Evolutionary conservation across 2,797 vertebrate species (phyloP).

Genomic region (Squalus acanthias): DNA sequence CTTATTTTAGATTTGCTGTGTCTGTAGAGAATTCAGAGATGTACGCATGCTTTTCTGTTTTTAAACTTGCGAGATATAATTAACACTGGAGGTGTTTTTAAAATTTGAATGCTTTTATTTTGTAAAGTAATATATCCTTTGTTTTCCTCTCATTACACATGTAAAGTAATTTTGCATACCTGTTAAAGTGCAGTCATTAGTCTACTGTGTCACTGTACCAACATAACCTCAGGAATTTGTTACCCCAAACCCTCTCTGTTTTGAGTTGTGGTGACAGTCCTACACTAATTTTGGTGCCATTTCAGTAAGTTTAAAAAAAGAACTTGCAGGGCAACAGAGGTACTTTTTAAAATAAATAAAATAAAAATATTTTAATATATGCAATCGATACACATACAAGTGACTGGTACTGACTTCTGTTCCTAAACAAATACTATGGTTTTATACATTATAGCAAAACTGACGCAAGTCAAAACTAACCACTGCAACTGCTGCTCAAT

Average conservation of each 20-base stretch:
- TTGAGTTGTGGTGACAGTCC: slow-evolving; percentile 50
- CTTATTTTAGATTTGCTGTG: slow-evolving; percentile 72
- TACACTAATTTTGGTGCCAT: slow-evolving; percentile 63
- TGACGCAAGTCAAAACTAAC: slow-evolving; percentile 7
- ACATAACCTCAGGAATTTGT: slow-evolving; percentile 87
- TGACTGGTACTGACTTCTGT: slow-evolving; percentile 35
- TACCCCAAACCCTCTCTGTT: slow-evolving; percentile 56
- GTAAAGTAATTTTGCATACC: slow-evolving; percentile 48
- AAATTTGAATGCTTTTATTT: slow-evolving; percentile 49
- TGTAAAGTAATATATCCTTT: slow-evolving; percentile 43
- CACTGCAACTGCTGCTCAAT: slow-evolving; percentile 30
- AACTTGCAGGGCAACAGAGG: slow-evolving; percentile 22
- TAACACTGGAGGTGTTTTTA: slow-evolving; percentile 68
- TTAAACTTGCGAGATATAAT: slow-evolving; percentile 56
- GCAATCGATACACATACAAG: slow-evolving; percentile 22
- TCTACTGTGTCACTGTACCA: slow-evolving; percentile 65
- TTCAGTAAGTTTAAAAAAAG: slow-evolving; percentile 37
- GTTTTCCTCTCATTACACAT: slow-evolving; percentile 57
- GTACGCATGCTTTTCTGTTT: slow-evolving; percentile 64
- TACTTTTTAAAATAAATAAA: not conserved
- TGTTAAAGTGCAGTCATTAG: slow-evolving; percentile 52
- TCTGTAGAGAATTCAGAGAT: slow-evolving; percentile 67
- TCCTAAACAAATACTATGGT: not conserved
- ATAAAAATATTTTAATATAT: slow-evolving; percentile 28
- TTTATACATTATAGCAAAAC: slow-evolving; percentile 29